Evolutionary conservation across 2,113 vertebrate genomes (phyloP).

Genomic region (Amphiprion ocellaris): DNA sequence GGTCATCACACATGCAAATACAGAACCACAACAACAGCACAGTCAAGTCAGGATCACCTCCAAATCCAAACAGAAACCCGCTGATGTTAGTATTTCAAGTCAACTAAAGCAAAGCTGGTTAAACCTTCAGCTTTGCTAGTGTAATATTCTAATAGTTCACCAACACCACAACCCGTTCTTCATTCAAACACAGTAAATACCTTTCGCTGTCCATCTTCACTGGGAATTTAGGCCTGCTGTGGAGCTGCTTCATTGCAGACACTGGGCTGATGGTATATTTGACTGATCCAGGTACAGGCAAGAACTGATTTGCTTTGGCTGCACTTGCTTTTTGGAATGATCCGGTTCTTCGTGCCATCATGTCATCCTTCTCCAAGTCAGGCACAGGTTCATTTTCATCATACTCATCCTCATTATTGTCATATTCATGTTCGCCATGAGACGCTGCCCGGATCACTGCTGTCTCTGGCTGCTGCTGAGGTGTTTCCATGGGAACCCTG

Average conservation of each 20-base stretch:
- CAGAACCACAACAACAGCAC: constrained; percentile 12
- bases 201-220: constrained; percentile 66
- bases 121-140: constrained; percentile 14
- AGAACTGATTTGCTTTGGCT: constrained; percentile 61
- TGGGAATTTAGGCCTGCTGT: constrained; percentile 42
- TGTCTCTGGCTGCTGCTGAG: constrained; percentile 35
- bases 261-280: constrained; percentile 59
- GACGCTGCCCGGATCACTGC: constrained; percentile 10
- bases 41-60: constrained; percentile 7
- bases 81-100: constrained; percentile 33
- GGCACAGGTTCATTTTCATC: constrained; percentile 66
- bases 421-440: not conserved
- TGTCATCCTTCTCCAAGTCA: constrained; percentile 87
- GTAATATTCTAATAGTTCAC: not conserved
- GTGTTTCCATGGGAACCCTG: constrained; percentile 47
- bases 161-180: not conserved
- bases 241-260: constrained; percentile 42
- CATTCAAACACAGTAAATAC: constrained; percentile 63
- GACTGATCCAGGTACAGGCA: constrained; percentile 79
- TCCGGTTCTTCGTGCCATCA: constrained; percentile 85
- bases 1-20: constrained; percentile 28
- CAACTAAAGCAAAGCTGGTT: constrained; percentile 2
- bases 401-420: constrained; percentile 69
- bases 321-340: constrained; percentile 69
- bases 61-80: constrained; percentile 1